Evolutionary conservation across 2,797 vertebrate species (phyloP).

Genomic region (Emys orbicularis): DNA sequence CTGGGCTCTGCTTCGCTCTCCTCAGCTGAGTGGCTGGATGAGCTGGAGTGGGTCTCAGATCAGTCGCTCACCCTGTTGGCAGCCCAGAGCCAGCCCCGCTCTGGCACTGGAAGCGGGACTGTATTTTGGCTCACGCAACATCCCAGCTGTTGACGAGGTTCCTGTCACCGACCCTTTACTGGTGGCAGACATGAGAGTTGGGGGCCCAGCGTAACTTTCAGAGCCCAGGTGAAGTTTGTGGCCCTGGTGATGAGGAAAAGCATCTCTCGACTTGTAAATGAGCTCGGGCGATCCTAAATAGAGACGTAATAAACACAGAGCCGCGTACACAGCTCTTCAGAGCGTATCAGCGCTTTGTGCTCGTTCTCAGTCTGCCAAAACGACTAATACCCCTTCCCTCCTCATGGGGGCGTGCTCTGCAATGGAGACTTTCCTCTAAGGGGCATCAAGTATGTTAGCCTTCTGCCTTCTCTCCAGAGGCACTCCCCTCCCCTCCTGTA

Average conservation of each 20-base stretch:
- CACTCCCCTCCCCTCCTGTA: not conserved
- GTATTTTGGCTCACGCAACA: too few relatives aligned
- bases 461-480: not conserved
- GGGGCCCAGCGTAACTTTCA: not conserved
- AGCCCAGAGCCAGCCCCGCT: not conserved
- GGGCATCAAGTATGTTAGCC: not conserved
- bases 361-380: not conserved
- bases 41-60: not conserved
- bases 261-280: not conserved
- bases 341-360: rapidly evolving
- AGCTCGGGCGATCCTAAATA: rapidly evolving
- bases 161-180: not conserved
- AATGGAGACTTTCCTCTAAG: not conserved
- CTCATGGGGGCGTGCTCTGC: not conserved
- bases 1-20: not conserved
- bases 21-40: not conserved
- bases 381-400: not conserved
- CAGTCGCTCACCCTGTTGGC: not conserved
- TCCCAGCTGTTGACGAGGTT: not conserved
- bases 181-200: not conserved
- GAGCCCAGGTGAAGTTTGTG: not conserved
- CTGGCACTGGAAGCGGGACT: not conserved
- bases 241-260: not conserved
- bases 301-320: too few relatives aligned
- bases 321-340: not conserved